Evolutionary conservation across 2,113 vertebrate genomes (phyloP), one percentile per base, ranked within the genome.

Genomic region (Heteronetta atricapilla): DNA sequence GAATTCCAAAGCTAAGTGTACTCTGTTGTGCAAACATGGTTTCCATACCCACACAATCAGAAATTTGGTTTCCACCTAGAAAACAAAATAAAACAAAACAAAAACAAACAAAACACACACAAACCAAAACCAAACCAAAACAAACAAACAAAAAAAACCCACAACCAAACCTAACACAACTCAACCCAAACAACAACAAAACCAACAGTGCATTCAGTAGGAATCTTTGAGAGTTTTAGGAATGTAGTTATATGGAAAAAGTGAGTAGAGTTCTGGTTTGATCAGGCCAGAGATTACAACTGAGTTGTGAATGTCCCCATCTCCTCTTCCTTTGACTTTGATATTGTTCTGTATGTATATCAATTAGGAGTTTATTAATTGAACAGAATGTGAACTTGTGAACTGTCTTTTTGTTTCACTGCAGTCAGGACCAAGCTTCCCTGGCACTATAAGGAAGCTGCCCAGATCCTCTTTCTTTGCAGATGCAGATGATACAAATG

Each of bases 361-460:
- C 72, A 94, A 82, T 83, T 95, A 44, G 34, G 60, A 86, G 42
- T 79, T 91, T 72, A 96, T 66, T 70, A 95, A 83, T 86, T 8
- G 29, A 85, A 33, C 11, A 84, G 48, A 82, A 85, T 4, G 7
- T 66, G 76, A 95, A 48, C 46, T 50, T 50, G 10, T 25, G 21
- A 50, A 50, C 8, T 11, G 10, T 63, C 42, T 59, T 83, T 72
- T 68, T 23, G 13, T 8, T 74, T 82, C 34, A 36, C 23, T 22
- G 7, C 10, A n/a, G 5, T 67, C 17, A 17, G 33, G 44, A 58
- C 7, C 4, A 70, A 16, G 20, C 31, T 72, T 18, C 22, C 52
- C 12, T 62, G 10, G 12, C n/a, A 67, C 6, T 72, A 5, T 40
- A 86, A 82, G 73, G 88, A 75, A 67, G 4, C 31, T 68, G 16